A percentile compares a stretch with the other conserved stretches of the same genome.
Evolutionary conservation across 2,888 invertebrate species (phyloP).

Genomic region (Thereva nobilitata): DNA sequence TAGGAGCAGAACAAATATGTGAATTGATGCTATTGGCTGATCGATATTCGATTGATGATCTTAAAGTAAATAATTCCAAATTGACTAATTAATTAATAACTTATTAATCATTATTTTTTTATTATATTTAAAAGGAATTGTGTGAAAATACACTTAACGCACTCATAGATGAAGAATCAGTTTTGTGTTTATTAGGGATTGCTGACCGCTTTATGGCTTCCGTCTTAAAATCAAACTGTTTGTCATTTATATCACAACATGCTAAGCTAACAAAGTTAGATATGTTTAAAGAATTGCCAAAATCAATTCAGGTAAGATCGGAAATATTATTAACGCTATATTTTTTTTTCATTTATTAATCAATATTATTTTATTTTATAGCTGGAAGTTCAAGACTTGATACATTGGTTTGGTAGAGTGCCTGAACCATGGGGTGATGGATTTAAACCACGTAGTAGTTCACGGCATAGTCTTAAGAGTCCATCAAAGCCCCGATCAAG

Average conservation of each 20-base stretch:
- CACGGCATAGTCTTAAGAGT: slow-evolving; percentile 52
- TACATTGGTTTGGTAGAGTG: slow-evolving; percentile 55
- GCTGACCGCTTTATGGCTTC: slow-evolving; percentile 69
- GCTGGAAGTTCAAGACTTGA: slow-evolving; percentile 54
- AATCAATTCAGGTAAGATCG: slow-evolving; percentile 49
- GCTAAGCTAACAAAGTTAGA: slow-evolving; percentile 51
- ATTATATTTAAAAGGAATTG: slow-evolving; percentile 56
- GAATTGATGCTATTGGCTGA: slow-evolving; percentile 69
- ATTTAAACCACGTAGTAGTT: slow-evolving; percentile 42
- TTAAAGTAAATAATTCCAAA: slow-evolving; percentile 56
- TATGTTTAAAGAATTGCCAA: slow-evolving; percentile 53
- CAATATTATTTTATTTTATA: slow-evolving; percentile 37
- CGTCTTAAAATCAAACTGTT: slow-evolving; percentile 52
- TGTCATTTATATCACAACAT: slow-evolving; percentile 54
- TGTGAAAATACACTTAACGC: slow-evolving; percentile 66
- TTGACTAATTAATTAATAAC: neutral
- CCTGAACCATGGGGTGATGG: slow-evolving; percentile 54
- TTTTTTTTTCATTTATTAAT: too few species aligned
- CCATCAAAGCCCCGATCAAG: slow-evolving; percentile 52
- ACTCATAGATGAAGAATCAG: slow-evolving; percentile 67
- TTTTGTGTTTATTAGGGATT: slow-evolving; percentile 66
- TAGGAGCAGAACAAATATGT: slow-evolving; percentile 63
- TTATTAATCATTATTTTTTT: neutral
- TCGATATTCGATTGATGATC: slow-evolving; percentile 65
- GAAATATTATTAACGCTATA: too few species aligned